These are phyloP conservation scores for Paragorgia papillata DNA, from an alignment of 92 coral and sea anemone species.

Conservation along the genomic window DNA sequence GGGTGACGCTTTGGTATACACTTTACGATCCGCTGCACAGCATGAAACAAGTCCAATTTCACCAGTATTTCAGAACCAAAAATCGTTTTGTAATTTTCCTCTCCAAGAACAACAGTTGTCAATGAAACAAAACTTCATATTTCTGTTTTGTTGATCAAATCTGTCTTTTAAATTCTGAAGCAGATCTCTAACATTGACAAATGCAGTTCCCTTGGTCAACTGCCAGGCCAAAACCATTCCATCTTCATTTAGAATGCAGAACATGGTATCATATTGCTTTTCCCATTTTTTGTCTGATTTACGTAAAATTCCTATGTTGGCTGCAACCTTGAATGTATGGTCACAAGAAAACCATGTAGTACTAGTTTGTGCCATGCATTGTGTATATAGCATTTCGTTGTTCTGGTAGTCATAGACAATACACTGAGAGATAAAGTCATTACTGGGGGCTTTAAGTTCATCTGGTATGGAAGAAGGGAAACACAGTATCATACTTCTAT, in stretches of 20 bases:
- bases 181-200: neutral
- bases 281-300: neutral
- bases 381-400: neutral
- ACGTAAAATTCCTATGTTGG: neutral
- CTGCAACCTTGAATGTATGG: slow-evolving; percentile 10
- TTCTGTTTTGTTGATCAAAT: neutral
- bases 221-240: slow-evolving; percentile 43
- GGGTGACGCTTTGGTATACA: slow-evolving; percentile 25
- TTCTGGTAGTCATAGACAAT: slow-evolving; percentile 5
- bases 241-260: slow-evolving; percentile 62
- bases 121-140: neutral
- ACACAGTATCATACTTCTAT: neutral
- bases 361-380: neutral
- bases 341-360: slow-evolving; percentile 20
- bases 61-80: neutral
- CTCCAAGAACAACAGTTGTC: slow-evolving; percentile 8
- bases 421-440: neutral
- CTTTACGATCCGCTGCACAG: slow-evolving; percentile 44
- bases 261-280: slow-evolving; percentile 57
- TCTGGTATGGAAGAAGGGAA: neutral
- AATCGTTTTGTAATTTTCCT: slow-evolving; percentile 38
- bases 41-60: slow-evolving; percentile 3
- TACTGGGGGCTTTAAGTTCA: slow-evolving; percentile 13
- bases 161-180: neutral
- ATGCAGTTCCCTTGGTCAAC: neutral